A percentile compares a stretch with the other conserved stretches of the same genome.
Conservation (phyloP, 2,888 invertebrate species). For the Dynastes hyllus region DNA sequence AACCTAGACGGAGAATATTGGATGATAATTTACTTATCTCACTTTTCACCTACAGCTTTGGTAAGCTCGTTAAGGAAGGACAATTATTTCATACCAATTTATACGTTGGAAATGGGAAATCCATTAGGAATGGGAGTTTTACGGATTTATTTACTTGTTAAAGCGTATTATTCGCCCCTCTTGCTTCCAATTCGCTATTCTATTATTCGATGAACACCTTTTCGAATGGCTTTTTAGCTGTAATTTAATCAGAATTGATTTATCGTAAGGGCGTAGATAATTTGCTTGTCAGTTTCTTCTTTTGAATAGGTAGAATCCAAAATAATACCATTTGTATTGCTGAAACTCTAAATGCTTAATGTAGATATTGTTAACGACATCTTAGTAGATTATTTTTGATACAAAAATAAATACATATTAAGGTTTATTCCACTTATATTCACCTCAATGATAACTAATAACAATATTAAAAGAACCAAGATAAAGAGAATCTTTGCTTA, state of each 20-base stretch:
- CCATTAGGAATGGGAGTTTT: background rate
- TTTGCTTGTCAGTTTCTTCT: background rate
- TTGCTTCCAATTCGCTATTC: background rate
- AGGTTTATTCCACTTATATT: too few species aligned
- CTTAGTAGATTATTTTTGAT: too few species aligned
- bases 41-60: background rate
- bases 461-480: too few species aligned
- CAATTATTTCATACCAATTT: background rate
- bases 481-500: too few species aligned
- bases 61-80: background rate
- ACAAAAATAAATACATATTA: too few species aligned
- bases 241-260: conserved; percentile 4
- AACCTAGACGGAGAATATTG: too few species aligned
- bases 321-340: background rate
- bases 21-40: conserved; percentile 13
- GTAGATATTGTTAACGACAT: too few species aligned
- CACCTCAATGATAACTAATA: too few species aligned
- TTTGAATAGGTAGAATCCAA: background rate
- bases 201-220: background rate
- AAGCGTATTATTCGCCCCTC: conserved; percentile 5
- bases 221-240: background rate
- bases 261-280: background rate
- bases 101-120: background rate
- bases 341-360: too few species aligned
- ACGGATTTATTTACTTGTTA: conserved; percentile 12